Evolutionary conservation across 1,140 invertebrate genomes (phyloP).

Genomic region (Aphaenogaster ashmeadi): DNA sequence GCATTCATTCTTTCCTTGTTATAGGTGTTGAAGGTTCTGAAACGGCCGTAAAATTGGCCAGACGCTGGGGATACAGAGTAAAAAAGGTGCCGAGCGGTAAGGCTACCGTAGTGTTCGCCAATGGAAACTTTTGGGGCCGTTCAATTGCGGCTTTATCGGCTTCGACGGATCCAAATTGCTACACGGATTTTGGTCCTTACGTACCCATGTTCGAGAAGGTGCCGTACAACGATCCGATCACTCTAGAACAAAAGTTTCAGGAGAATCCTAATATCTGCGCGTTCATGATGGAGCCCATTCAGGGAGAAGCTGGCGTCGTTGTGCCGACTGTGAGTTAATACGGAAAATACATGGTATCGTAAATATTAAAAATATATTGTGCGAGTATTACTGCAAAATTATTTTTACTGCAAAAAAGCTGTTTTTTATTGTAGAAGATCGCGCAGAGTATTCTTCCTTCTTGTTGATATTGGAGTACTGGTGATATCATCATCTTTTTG

Average conservation of each 20-base stretch:
- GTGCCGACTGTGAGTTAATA: conserved; percentile 88
- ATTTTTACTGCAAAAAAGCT: neutral
- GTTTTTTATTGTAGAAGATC: neutral
- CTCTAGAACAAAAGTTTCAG: conserved; percentile 89
- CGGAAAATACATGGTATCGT: neutral
- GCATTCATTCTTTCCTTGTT: conserved; percentile 6
- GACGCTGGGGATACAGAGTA: conserved; percentile 93
- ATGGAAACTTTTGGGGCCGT: conserved; percentile 94
- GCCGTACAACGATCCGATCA: conserved; percentile 91
- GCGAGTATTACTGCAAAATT: neutral
- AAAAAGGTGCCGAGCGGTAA: conserved; percentile 92
- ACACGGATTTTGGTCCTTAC: conserved; percentile 92
- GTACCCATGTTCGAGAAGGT: conserved; percentile 92
- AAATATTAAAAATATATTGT: neutral
- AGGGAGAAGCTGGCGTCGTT: conserved; percentile 94
- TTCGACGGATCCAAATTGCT: conserved; percentile 91
- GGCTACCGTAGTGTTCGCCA: conserved; percentile 92
- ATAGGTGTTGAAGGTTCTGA: conserved; percentile 94
- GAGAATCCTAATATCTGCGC: conserved; percentile 89
- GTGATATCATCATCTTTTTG: neutral
- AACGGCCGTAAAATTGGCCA: conserved; percentile 92
- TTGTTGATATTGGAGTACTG: neutral
- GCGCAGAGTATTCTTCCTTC: neutral
- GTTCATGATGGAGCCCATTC: conserved; percentile 95
- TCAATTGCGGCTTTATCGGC: conserved; percentile 93